Base-by-base conservation (phyloP, 2,888 invertebrate genomes). In the Cremastinae sp. region DNA sequence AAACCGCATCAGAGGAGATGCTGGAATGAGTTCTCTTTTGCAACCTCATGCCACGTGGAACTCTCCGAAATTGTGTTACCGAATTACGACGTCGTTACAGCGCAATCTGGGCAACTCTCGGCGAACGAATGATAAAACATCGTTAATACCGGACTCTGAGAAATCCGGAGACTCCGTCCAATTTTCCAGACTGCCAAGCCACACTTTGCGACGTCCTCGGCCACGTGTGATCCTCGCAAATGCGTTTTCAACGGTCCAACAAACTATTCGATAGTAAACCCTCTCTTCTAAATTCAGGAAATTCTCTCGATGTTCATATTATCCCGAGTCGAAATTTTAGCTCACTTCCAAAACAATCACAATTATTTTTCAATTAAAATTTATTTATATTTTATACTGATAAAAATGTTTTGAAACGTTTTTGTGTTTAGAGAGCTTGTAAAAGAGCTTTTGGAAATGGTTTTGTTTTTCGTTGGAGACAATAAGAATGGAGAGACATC, bases 41-140 rank as follows among this genome's bases (percentile, higher is more conserved):
- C 65, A 59, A 54, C 3, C 59, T 65, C 73, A 65, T 69, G 68
- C 62, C 56, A 34, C 14, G 56, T 49, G 74, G 56, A 78, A 75
- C 75, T 80, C 80, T 66, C 79, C 20, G 78, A 69, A 80, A 85
- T 85, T 84, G 58, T 61, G 79, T 78, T 80, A 78, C 78, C 84
- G 80, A 86, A 80, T 86, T 86, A 87, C 82, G 84, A 83, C 81
- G 81, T 86, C 85, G 80, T 87, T 87, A 85, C 82, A 82, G 77
- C 72, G 81, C 82, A 85, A 87, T 86, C 84, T 84, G 74, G 66
- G 78, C 58, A 68, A 75, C 62, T 20, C 34, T 54, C 58, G 43
- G 81, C 79, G 79, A 80, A 75, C 47, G 38, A 54, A 68, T 34
- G 62, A 49, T 68, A 47, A 45, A 14, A 47, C 14, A 68, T 62